These are phyloP conservation scores for Papilio aristodemus DNA, from an alignment of 1,140 invertebrate genomes.

Conservation along the genomic window DNA sequence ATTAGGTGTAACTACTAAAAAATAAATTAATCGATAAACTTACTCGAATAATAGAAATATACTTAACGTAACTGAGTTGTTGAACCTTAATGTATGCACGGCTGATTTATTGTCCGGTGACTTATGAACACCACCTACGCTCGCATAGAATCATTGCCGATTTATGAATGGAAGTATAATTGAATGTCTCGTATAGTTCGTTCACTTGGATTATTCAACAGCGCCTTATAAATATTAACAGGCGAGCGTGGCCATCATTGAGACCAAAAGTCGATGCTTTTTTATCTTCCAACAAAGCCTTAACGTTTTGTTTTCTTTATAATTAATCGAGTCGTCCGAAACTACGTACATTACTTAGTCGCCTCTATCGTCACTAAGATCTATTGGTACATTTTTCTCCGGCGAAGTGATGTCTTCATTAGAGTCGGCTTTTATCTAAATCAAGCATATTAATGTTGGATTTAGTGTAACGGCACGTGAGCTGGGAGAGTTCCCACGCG, in stretches of 20 bases:
- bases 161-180: conserved; percentile 62
- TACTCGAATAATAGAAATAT: not conserved
- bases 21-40: not conserved
- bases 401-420: conserved; percentile 42
- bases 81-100: conserved; percentile 38
- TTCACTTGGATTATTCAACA: conserved; percentile 56
- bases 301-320: conserved; percentile 27
- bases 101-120: conserved; percentile 53
- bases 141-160: conserved; percentile 46
- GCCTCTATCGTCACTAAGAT: conserved; percentile 12
- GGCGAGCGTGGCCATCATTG: conserved; percentile 13
- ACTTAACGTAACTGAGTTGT: conserved; percentile 20
- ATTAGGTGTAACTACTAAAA: too few relatives aligned
- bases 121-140: conserved; percentile 55
- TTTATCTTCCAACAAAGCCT: conserved; percentile 23
- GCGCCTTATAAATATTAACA: conserved; percentile 45
- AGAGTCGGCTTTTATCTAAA: conserved; percentile 55
- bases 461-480: conserved; percentile 69
- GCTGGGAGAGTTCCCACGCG: conserved; percentile 79
- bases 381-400: conserved; percentile 29
- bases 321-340: conserved; percentile 30
- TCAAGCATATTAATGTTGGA: conserved; percentile 72
- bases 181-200: conserved; percentile 55
- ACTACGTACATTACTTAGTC: conserved; percentile 6
- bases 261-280: conserved; percentile 23